Evolutionary conservation across 2,113 vertebrate species (phyloP), one percentile per base, ranked within the genome.

Genomic region (Lamprologus tigripictilis): DNA sequence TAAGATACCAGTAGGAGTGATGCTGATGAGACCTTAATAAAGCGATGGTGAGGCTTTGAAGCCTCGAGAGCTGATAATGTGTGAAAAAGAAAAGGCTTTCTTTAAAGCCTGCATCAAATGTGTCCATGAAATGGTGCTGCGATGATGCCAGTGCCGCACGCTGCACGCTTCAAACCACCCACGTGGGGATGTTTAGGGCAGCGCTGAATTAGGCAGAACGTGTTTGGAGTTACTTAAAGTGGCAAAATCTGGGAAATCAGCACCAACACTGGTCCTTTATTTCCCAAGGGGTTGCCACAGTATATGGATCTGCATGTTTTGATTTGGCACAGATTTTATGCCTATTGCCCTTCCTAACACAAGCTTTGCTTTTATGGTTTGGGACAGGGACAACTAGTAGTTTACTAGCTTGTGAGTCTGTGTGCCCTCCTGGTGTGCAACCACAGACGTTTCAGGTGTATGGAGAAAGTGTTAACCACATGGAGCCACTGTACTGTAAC

Each of bases 11-110:
- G 81, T 90, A 89, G 83, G 89, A 47, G 89, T 79, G 58, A 80
- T 73, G 84, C 88, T 87, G 88, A 94, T 92, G 91, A 94, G 90
- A 87, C 87, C 45, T 92, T 83, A 83, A 89, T 93, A 85, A 89
- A 94, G 86, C 78, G 86, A 81, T 37, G 57, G 53, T 80, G 85
- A 86, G 86, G 90, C 92, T 94, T 93, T 94, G 91, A 94, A 92
- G 90, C 87, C 86, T 90, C 81, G 83, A 89, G 87, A 90, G 83
- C 88, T 45, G 82, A 86, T 73, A 81, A 78, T 80, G 81, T 82
- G 86, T 33, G 87, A 83, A 88, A 88, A 73, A 88, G 47, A 80
- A 88, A 13, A 91, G 88, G 13, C 14, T 78, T 80, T 85, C 68
- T 79, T 33, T 85, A 73, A 90, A 84, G 86, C 42, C 55, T 78